Conservation (phyloP, 2,888 invertebrate species). For the Ligdia adustata region DNA sequence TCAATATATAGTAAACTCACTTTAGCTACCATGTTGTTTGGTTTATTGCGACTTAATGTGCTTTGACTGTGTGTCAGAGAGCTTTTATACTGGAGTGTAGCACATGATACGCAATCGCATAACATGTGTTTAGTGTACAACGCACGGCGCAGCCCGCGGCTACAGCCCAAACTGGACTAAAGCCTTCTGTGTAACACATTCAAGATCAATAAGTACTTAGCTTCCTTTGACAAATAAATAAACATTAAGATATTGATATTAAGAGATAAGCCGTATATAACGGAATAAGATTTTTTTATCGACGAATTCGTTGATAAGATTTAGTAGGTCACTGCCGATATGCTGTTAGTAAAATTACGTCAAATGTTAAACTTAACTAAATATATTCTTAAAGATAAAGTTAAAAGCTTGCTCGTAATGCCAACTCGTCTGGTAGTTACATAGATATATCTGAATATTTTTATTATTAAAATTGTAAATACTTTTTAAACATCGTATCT, state of each 20-base stretch:
- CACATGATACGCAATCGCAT: slow-evolving; percentile 34
- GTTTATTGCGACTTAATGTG: slow-evolving; percentile 60
- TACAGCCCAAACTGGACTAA: slow-evolving; percentile 50
- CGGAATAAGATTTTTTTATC: not conserved
- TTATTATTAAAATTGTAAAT: too few relatives aligned
- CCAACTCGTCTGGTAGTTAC: too few relatives aligned
- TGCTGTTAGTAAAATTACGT: too few relatives aligned
- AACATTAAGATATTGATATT: slow-evolving; percentile 7
- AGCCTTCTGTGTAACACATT: slow-evolving; percentile 43
- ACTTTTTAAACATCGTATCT: too few relatives aligned
- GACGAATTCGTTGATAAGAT: too few relatives aligned
- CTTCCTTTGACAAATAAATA: slow-evolving; percentile 5
- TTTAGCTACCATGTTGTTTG: slow-evolving; percentile 72
- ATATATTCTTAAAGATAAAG: too few relatives aligned
- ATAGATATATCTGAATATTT: too few relatives aligned
- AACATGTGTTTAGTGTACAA: slow-evolving; percentile 23
- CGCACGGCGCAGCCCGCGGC: slow-evolving; percentile 32
- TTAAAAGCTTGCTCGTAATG: too few relatives aligned
- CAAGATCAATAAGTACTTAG: slow-evolving; percentile 25
- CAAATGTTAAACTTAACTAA: too few relatives aligned
- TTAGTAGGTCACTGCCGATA: slow-evolving; percentile 4
- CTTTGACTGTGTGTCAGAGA: slow-evolving; percentile 36
- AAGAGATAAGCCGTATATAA: not conserved
- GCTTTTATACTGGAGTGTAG: slow-evolving; percentile 60
- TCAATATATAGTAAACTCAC: too few relatives aligned